Conservation (phyloP, 2,113 vertebrate species). For the Scopus umbretta region DNA sequence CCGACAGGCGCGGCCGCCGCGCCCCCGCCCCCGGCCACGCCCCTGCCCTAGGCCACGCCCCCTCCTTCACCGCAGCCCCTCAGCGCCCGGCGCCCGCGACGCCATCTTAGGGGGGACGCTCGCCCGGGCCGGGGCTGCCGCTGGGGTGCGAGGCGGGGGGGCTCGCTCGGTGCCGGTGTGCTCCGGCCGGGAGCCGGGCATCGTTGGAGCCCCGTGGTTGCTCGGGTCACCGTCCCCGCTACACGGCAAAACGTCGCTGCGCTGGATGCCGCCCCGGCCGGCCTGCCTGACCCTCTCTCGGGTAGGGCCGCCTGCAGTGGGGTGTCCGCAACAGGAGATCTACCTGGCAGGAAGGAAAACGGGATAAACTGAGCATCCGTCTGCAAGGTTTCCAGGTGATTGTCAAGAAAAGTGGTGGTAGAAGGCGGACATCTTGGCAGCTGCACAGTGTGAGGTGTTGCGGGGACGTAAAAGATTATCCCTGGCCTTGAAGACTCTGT, state of each 20-base stretch:
- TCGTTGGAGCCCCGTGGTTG: fast-evolving
- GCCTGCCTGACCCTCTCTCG: fast-evolving
- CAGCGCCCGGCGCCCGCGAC: fast-evolving
- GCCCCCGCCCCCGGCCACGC: background rate
- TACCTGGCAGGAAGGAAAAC: background rate
- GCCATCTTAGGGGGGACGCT: background rate
- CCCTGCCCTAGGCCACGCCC: background rate
- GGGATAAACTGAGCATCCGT: fast-evolving
- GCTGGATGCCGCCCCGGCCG: fast-evolving
- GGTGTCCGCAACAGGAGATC: too few species aligned
- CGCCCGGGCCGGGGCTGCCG: fast-evolving
- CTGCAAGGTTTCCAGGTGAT: too few species aligned
- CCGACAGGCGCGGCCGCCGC: too few species aligned
- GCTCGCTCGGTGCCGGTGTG: fast-evolving
- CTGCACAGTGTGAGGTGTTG: background rate
- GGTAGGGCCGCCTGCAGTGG: fast-evolving
- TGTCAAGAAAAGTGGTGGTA: too few species aligned
- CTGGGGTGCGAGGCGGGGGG: fast-evolving
- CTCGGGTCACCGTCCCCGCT: background rate
- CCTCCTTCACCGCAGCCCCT: too few species aligned
- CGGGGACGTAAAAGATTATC: fast-evolving
- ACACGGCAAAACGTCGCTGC: fast-evolving
- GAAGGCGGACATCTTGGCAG: background rate
- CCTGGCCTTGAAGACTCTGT: too few species aligned
- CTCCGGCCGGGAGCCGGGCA: fast-evolving